phyloP scores from a whole-genome alignment of 2,797 vertebrate species.

The Protonibea diacanthus region DNA sequence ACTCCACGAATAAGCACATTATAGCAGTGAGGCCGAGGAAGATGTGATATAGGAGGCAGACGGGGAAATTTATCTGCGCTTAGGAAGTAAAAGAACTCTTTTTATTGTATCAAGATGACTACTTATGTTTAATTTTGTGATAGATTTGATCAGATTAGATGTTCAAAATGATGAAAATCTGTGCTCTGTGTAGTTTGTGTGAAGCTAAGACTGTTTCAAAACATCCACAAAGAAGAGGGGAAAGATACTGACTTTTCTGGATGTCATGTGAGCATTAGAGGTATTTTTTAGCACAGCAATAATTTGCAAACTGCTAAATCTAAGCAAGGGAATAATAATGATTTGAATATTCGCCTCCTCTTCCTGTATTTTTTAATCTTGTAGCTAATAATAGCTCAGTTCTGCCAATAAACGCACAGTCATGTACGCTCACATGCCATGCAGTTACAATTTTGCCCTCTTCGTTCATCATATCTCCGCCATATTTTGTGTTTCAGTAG shows the following conservation, averaged over 20 bases:
- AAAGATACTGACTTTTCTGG: not conserved
- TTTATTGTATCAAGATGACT: not conserved
- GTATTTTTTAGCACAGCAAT: too few species aligned
- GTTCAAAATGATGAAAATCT: not conserved
- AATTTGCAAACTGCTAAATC: not conserved
- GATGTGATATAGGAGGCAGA: not conserved
- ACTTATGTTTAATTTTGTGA: not conserved
- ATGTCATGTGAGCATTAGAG: conserved; percentile 12
- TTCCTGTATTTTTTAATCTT: not conserved
- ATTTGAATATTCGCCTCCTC: not conserved
- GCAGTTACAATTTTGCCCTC: not conserved
- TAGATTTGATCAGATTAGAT: not conserved
- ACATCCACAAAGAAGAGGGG: not conserved
- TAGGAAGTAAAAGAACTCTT: not conserved
- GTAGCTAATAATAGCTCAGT: too few species aligned
- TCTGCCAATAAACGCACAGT: not conserved
- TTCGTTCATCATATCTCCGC: not conserved
- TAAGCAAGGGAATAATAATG: not conserved
- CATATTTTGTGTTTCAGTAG: conserved; percentile 28
- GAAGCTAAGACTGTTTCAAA: conserved; percentile 13
- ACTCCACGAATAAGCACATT: too few species aligned
- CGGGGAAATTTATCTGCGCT: not conserved
- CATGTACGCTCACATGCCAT: conserved; percentile 8
- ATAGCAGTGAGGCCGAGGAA: not conserved
- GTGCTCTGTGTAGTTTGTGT: not conserved